Evolutionary conservation across 2,113 vertebrate genomes (phyloP), one percentile per base, ranked within the genome.

Genomic region (Phrynocephalus versicolor): DNA sequence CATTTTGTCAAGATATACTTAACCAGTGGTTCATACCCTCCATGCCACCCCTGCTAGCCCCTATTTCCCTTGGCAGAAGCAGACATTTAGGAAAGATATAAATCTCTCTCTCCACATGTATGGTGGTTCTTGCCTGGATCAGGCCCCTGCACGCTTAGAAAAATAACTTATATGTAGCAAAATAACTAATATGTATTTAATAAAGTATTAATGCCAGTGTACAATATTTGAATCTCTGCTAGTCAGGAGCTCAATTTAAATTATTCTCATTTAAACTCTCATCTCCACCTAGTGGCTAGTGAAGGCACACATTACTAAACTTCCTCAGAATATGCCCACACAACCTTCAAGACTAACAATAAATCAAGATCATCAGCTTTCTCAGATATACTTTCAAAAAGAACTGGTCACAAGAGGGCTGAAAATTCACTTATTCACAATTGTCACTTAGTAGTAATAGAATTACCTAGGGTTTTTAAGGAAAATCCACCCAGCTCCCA

Each of bases 251-350:
- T 16, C 30, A 25, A 21, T 12, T 21, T 21, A 12, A 60, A 3
- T 35, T 73, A 30, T 81, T 65, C 21, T 39, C 12, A 62, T 16
- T 80, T 37, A 55, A 81, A 73, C 58, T 35, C 78, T 81, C 70
- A 21, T 65, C 84, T 74, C 84, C 84, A 74, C 78, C 84, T 86
- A 80, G 78, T 65, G 78, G 84, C 84, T 39, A n/a, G 37, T 65
- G 73, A 41, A 65, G 35, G 10, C 70, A 81, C 21, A 45, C 18
- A 65, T 65, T 25, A 35, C 51, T 25, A 64, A 64, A 12, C 41
- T 81, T 74, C 8, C 14, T 58, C 27, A 18, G 3, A 27, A 79
- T 6, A 13, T 8, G 14, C n/a, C n/a, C n/a, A n/a, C n/a, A n/a
- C 51, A 41, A 75, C 58, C 23, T 65, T 9, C 55, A 33, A 58